These are phyloP conservation scores for Lithobates pipiens DNA, from an alignment of 2,797 vertebrate species.

Conservation along the genomic window DNA sequence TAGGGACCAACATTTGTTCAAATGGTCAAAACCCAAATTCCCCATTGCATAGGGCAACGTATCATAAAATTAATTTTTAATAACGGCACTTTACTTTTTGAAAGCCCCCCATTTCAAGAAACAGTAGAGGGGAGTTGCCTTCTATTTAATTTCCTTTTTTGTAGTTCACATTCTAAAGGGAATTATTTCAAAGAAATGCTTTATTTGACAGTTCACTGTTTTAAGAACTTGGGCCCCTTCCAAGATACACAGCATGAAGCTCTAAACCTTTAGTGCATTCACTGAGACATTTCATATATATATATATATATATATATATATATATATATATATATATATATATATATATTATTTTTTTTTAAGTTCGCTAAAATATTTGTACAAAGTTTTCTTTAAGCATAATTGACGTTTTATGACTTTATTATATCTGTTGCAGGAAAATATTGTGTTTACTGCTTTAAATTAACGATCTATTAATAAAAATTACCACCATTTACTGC, in stretches of 20 bases:
- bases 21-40: background rate
- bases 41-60: background rate
- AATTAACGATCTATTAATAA: conserved; percentile 6
- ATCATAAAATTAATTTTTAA: conserved; percentile 13
- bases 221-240: conserved; percentile 42
- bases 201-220: conserved; percentile 51
- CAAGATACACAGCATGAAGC: conserved; percentile 47
- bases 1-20: background rate
- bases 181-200: conserved; percentile 47
- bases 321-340: background rate
- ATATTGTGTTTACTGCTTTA: conserved; percentile 26
- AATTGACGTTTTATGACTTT: background rate
- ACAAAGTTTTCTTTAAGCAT: conserved; percentile 14
- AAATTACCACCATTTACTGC: background rate
- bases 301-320: background rate
- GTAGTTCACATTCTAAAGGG: conserved; percentile 51
- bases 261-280: conserved; percentile 44
- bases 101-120: conserved; percentile 25
- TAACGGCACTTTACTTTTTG: conserved; percentile 34
- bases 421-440: conserved; percentile 15
- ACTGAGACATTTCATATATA: background rate
- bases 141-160: conserved; percentile 55
- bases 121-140: conserved; percentile 45
- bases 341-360: conserved; percentile 22
- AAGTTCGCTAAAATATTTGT: conserved; percentile 16